Percentiles rank a stretch among this genome's conserved stretches.
These are phyloP conservation scores for Agrochola lychnidis DNA, from an alignment of 2,888 invertebrate species.

Conservation along the genomic window DNA sequence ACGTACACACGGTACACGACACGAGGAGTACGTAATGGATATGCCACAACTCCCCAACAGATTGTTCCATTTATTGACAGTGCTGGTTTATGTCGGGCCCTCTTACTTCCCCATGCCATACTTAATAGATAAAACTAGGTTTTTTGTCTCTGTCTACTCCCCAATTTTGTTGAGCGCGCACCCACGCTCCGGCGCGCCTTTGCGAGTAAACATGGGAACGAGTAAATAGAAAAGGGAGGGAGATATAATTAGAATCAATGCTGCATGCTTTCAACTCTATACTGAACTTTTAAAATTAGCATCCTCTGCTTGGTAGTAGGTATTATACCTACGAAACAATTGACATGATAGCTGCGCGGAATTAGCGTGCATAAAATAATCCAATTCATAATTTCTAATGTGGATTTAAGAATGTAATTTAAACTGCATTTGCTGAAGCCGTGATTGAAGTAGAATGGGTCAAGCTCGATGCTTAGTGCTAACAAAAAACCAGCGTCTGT, in stretches of 20 bases:
- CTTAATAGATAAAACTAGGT: slow-evolving; percentile 74
- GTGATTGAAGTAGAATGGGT: slow-evolving; percentile 48
- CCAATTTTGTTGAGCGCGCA: slow-evolving; percentile 87
- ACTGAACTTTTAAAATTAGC: slow-evolving; percentile 63
- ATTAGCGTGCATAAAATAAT: neutral
- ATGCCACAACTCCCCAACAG: slow-evolving; percentile 80
- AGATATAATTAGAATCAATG: slow-evolving; percentile 89
- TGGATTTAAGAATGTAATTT: slow-evolving; percentile 46
- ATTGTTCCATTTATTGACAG: slow-evolving; percentile 83
- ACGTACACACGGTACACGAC: slow-evolving; percentile 69
- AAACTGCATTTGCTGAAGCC: slow-evolving; percentile 51
- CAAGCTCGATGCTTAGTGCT: slow-evolving; percentile 40
- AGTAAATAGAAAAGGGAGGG: slow-evolving; percentile 88
- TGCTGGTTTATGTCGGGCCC: slow-evolving; percentile 75
- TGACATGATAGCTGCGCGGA: neutral
- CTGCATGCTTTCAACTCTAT: slow-evolving; percentile 75
- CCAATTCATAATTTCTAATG: slow-evolving; percentile 19
- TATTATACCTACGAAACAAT: neutral
- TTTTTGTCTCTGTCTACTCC: slow-evolving; percentile 87
- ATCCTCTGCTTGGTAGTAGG: slow-evolving; percentile 2
- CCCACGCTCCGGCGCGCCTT: slow-evolving; percentile 88
- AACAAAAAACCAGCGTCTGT: slow-evolving; percentile 54
- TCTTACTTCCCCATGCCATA: slow-evolving; percentile 78
- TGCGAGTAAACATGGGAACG: slow-evolving; percentile 88
- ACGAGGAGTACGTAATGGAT: slow-evolving; percentile 80